phyloP scores from a whole-genome alignment of 2,888 invertebrate species.

The Cordilura impudica region DNA sequence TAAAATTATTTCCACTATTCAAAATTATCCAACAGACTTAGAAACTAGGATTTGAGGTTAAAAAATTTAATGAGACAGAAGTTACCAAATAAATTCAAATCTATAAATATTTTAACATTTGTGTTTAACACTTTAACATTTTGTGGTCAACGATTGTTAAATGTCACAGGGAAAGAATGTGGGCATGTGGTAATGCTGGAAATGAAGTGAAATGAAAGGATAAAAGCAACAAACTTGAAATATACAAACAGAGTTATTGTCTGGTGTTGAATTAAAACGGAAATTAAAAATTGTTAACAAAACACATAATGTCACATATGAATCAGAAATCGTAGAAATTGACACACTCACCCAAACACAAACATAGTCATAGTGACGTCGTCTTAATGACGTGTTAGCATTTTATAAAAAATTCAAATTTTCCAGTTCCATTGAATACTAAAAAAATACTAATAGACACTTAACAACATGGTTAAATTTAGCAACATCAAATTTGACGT shows the following conservation, averaged over 20 bases:
- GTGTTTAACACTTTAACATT: too few relatives aligned
- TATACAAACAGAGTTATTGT: not conserved
- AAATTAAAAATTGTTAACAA: slow-evolving; percentile 43
- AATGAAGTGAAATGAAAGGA: not conserved
- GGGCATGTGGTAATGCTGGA: not conserved
- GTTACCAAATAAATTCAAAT: not conserved
- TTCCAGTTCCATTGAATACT: too few relatives aligned
- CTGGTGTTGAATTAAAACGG: slow-evolving; percentile 34
- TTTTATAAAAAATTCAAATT: slow-evolving; percentile 2
- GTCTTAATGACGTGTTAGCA: not conserved
- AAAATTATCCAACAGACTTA: too few relatives aligned
- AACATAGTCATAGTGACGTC: not conserved
- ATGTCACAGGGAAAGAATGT: not conserved
- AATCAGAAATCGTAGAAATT: too few relatives aligned
- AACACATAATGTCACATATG: not conserved
- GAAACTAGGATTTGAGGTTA: not conserved
- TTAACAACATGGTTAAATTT: too few relatives aligned
- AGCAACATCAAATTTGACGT: too few relatives aligned
- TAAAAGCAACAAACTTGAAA: not conserved
- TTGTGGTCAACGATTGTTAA: slow-evolving; percentile 35
- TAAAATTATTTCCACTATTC: too few relatives aligned
- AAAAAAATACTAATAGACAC: too few relatives aligned
- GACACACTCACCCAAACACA: not conserved
- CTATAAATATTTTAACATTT: too few relatives aligned
- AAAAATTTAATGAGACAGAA: not conserved